Conservation (phyloP, 2,113 vertebrate genomes). For the Suncus etruscus region DNA sequence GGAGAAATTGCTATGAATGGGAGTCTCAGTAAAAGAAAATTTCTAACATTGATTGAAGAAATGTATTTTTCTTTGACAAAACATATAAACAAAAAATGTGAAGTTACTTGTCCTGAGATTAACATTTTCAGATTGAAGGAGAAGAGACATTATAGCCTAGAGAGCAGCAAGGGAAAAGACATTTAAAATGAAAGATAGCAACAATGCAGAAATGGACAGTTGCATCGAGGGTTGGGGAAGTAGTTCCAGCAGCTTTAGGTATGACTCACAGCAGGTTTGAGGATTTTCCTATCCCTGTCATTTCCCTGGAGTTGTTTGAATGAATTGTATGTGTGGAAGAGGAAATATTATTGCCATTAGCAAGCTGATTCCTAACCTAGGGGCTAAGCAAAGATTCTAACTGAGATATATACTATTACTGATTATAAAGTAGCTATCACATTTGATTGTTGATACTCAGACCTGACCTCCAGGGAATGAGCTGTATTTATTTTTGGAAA, state of each 20-base stretch:
- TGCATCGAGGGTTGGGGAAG: not conserved
- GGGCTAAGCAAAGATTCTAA: too few relatives aligned
- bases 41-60: not conserved
- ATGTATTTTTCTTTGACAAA: not conserved
- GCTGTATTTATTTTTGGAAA: not conserved
- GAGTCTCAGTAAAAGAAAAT: slow-evolving; percentile 28
- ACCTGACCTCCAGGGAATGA: not conserved
- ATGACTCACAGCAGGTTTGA: too few relatives aligned
- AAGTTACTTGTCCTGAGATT: not conserved
- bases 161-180: not conserved
- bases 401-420: too few relatives aligned
- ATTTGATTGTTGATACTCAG: too few relatives aligned
- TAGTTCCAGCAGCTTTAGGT: not conserved
- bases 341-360: fast-evolving
- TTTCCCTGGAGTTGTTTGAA: not conserved
- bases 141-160: not conserved
- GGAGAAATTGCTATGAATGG: not conserved
- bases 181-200: not conserved
- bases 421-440: too few relatives aligned
- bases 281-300: not conserved
- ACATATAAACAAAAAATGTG: not conserved
- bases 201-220: not conserved
- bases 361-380: not conserved
- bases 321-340: not conserved
- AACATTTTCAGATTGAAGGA: slow-evolving; percentile 11